Percentiles rank a stretch among this genome's conserved stretches.
phyloP scores from a whole-genome alignment of 2,888 invertebrate species.

The Empis stercorea region DNA sequence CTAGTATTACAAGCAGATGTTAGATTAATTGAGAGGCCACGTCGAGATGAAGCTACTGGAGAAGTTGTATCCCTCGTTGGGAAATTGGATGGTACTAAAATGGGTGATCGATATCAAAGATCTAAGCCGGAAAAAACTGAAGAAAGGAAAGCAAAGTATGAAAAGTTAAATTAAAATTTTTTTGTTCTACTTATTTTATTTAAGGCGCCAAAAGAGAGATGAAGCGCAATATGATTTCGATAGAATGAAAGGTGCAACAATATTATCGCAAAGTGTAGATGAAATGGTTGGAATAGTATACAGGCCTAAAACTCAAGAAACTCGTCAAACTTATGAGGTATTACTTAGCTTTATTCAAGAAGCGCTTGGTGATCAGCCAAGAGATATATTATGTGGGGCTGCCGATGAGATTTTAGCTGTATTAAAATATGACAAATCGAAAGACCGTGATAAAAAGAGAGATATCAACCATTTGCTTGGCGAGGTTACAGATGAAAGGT shows the following conservation, averaged over 20 bases:
- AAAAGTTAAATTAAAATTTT: too few relatives aligned
- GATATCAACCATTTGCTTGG: constrained; percentile 84
- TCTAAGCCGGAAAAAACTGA: constrained; percentile 88
- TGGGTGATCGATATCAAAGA: constrained; percentile 93
- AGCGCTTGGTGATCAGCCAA: constrained; percentile 90
- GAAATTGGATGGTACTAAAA: constrained; percentile 75
- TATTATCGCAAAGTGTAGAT: constrained; percentile 77
- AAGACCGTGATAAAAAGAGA: constrained; percentile 84
- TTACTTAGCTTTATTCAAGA: constrained; percentile 93
- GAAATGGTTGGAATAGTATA: constrained; percentile 92
- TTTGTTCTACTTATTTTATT: constrained; percentile 11
- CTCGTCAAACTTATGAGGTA: constrained; percentile 92
- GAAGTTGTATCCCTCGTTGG: constrained; percentile 94
- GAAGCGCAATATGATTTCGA: constrained; percentile 87
- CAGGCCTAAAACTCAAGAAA: constrained; percentile 94
- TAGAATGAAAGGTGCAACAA: constrained; percentile 75
- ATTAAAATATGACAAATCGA: constrained; percentile 86
- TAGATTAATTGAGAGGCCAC: constrained; percentile 87
- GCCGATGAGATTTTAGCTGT: constrained; percentile 97
- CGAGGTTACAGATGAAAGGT: constrained; percentile 62
- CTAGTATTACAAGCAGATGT: constrained; percentile 99
- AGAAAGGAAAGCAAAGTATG: constrained; percentile 83
- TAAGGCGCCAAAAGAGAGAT: constrained; percentile 73
- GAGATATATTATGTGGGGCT: constrained; percentile 94
- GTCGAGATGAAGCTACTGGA: constrained; percentile 98